phyloP scores from a whole-genome alignment of 2,113 vertebrate genomes.

The Boleophthalmus pectinirostris region DNA sequence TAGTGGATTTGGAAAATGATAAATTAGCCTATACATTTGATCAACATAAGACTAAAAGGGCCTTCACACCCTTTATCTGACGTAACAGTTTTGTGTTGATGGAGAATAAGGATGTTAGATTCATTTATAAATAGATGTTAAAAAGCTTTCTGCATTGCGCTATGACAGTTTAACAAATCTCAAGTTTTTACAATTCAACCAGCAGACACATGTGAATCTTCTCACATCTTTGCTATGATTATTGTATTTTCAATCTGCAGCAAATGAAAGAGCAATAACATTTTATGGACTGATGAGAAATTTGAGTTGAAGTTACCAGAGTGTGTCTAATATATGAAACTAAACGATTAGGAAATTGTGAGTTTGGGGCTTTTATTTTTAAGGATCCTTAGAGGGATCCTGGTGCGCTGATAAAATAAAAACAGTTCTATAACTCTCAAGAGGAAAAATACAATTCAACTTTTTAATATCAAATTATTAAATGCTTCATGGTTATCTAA shows the following conservation, averaged over 20 bases:
- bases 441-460: conserved; percentile 49
- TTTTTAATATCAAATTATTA: conserved; percentile 49
- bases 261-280: conserved; percentile 8
- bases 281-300: conserved; percentile 31
- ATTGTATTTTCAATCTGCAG: conserved; percentile 31
- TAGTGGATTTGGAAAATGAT: no score
- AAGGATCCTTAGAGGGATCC: conserved; percentile 38
- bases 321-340: conserved; percentile 49
- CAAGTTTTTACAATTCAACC: conserved; percentile 32
- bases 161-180: conserved; percentile 23
- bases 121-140: conserved; percentile 27
- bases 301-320: conserved; percentile 31
- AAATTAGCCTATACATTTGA: no score
- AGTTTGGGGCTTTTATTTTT: conserved; percentile 43
- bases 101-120: conserved; percentile 47
- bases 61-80: neutral
- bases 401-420: conserved; percentile 44
- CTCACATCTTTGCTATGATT: conserved; percentile 12
- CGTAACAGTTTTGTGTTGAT: conserved; percentile 47
- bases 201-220: conserved; percentile 39
- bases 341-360: conserved; percentile 44
- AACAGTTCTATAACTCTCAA: conserved; percentile 41
- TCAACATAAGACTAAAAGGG: neutral
- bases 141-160: conserved; percentile 14
- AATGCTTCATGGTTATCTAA: conserved; percentile 37